Evolutionary conservation across 2,888 invertebrate genomes (phyloP).

Genomic region (Dolichomitus sp.): DNA sequence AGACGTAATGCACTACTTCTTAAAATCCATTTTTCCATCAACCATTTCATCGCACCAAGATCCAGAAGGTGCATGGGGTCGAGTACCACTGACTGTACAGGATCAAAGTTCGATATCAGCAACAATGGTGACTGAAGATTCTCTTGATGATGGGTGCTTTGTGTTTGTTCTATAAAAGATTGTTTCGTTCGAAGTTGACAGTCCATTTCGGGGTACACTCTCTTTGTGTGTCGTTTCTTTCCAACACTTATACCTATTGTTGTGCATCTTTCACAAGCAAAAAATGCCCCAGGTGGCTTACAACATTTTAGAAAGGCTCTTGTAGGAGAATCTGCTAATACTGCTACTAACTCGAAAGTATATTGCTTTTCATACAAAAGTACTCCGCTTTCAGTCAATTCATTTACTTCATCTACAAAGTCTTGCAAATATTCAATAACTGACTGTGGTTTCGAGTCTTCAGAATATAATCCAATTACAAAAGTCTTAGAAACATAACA

Average conservation of each 20-base stretch:
- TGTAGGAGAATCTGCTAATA: constrained; percentile 68
- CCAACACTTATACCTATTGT: constrained; percentile 50
- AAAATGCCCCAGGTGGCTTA: constrained; percentile 68
- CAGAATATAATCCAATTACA: constrained; percentile 28
- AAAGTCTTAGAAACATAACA: constrained; percentile 37
- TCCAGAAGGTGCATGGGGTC: constrained; percentile 70
- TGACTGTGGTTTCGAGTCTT: too few species aligned
- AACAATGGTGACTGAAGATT: constrained; percentile 52
- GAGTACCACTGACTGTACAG: constrained; percentile 56
- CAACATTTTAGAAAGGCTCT: constrained; percentile 63
- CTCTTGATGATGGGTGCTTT: constrained; percentile 64
- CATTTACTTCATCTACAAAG: constrained; percentile 61
- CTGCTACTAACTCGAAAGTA: constrained; percentile 50
- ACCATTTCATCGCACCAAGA: constrained; percentile 55
- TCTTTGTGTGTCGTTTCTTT: not conserved
- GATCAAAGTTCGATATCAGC: constrained; percentile 65
- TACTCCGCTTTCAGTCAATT: constrained; percentile 57
- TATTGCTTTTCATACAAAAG: constrained; percentile 43
- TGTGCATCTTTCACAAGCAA: constrained; percentile 68
- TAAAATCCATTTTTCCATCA: constrained; percentile 49
- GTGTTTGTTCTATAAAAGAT: constrained; percentile 62
- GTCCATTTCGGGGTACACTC: constrained; percentile 58
- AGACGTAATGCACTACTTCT: constrained; percentile 27
- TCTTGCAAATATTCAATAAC: constrained; percentile 40
- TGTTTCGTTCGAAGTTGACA: constrained; percentile 57